Percentiles rank a stretch among this genome's conserved stretches.
Conservation (phyloP, 2,888 invertebrate genomes). For the Cylindroiulus punctatus region DNA sequence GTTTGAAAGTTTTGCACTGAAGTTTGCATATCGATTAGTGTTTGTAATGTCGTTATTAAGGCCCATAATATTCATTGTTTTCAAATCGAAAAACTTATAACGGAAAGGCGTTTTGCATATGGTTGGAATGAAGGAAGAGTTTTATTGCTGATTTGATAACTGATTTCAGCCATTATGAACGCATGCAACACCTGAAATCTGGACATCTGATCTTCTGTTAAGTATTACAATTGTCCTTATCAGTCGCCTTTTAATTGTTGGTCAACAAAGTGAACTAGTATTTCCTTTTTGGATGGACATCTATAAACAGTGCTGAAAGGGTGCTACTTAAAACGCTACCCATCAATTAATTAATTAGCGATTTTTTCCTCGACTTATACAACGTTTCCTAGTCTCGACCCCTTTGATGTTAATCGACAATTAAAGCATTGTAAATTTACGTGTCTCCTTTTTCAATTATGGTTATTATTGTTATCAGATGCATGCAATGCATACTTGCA, state of each 20-base stretch:
- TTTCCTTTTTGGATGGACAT: neutral
- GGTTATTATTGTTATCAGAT: neutral
- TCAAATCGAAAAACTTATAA: too few species aligned
- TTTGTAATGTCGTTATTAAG: too few species aligned
- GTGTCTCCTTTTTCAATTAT: neutral
- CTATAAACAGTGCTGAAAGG: neutral
- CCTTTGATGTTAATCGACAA: neutral
- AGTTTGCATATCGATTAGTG: too few species aligned
- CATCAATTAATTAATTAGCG: neutral
- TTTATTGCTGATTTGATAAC: slow-evolving; percentile 29
- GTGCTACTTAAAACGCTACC: neutral
- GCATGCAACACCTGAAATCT: neutral
- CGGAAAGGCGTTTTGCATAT: too few species aligned
- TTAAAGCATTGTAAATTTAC: neutral
- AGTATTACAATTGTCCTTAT: neutral
- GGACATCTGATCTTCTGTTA: neutral
- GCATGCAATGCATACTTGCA: neutral
- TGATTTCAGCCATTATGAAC: neutral
- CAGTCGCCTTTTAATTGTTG: neutral
- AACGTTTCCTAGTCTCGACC: neutral
- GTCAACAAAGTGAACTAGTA: neutral
- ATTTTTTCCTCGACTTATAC: neutral
- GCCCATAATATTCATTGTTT: too few species aligned
- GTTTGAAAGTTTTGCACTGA: too few species aligned
- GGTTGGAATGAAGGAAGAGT: neutral